phyloP scores from a whole-genome alignment of 92 coral and sea anemone genomes.

The Plumapathes pennacea region DNA sequence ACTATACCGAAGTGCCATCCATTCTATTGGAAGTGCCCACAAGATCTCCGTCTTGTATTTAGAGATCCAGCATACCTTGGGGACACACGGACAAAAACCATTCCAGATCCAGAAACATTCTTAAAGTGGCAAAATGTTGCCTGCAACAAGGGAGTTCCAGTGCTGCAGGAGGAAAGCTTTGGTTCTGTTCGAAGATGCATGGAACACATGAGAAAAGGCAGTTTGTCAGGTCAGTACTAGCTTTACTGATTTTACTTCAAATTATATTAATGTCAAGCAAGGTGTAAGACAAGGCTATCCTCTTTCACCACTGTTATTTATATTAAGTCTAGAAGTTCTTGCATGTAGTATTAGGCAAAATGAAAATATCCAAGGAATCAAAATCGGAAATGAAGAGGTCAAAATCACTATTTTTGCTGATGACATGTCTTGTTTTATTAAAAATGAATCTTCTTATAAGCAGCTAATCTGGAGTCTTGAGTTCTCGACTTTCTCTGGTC shows the following conservation, averaged over 20 bases:
- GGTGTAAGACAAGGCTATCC: too few relatives aligned
- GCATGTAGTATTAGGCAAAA: slow-evolving; percentile 10
- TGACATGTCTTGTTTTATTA: slow-evolving; percentile 3
- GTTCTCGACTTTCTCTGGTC: slow-evolving; percentile 4
- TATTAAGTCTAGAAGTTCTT: slow-evolving; percentile 2
- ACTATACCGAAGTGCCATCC: slow-evolving; percentile 29
- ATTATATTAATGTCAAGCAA: too few relatives aligned
- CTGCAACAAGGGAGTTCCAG: too few relatives aligned
- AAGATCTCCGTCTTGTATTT: slow-evolving; percentile 36
- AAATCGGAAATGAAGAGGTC: slow-evolving; percentile 1
- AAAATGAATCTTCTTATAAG: slow-evolving; percentile 1
- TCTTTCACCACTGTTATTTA: not conserved
- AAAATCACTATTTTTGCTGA: slow-evolving; percentile 2
- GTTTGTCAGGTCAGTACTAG: too few relatives aligned
- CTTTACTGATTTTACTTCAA: too few relatives aligned
- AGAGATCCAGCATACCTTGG: slow-evolving; percentile 42
- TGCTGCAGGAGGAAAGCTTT: too few relatives aligned
- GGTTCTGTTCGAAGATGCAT: too few relatives aligned
- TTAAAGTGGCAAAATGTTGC: too few relatives aligned
- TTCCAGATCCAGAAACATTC: too few relatives aligned
- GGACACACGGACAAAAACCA: slow-evolving; percentile 27
- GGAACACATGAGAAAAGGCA: too few relatives aligned
- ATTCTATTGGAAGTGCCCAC: slow-evolving; percentile 15
- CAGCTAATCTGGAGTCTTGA: not conserved
- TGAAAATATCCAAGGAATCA: slow-evolving; percentile 8